Conservation (phyloP, 2,888 invertebrate genomes). For the Caenorhabditis sp. region DNA sequence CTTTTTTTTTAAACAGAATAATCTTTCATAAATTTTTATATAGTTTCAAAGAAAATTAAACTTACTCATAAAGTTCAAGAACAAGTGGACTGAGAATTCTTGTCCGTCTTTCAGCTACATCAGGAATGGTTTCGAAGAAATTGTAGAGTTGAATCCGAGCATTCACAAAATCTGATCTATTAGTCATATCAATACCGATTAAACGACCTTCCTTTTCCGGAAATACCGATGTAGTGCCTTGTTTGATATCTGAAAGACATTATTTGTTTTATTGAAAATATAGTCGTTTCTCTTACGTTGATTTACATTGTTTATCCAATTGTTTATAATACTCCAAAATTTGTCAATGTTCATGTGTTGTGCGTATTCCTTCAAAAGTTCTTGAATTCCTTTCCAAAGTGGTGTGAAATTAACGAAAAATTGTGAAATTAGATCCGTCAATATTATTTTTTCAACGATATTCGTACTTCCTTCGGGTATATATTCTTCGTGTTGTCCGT, state of each 20-base stretch:
- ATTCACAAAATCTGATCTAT: constrained; percentile 38
- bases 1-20: too few relatives aligned
- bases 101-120: constrained; percentile 83
- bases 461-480: constrained; percentile 37
- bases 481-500: constrained; percentile 40
- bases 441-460: constrained; percentile 71
- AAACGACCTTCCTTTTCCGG: constrained; percentile 13
- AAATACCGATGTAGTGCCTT: neutral
- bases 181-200: constrained; percentile 23
- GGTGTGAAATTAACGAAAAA: constrained; percentile 87
- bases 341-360: constrained; percentile 64
- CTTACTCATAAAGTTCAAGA: constrained; percentile 81
- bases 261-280: neutral
- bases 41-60: constrained; percentile 63
- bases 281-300: too few relatives aligned
- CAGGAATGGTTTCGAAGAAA: constrained; percentile 75
- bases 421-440: constrained; percentile 83
- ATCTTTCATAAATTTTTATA: too few relatives aligned
- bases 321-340: constrained; percentile 72
- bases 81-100: constrained; percentile 83
- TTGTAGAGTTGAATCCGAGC: constrained; percentile 42
- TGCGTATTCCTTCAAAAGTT: constrained; percentile 80
- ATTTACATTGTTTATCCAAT: constrained; percentile 54
- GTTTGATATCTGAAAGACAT: constrained; percentile 18
- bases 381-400: constrained; percentile 84